Evolutionary conservation across 2,797 vertebrate genomes (phyloP), one percentile per base, ranked within the genome.

Genomic region (Sebastes taczanowskii): DNA sequence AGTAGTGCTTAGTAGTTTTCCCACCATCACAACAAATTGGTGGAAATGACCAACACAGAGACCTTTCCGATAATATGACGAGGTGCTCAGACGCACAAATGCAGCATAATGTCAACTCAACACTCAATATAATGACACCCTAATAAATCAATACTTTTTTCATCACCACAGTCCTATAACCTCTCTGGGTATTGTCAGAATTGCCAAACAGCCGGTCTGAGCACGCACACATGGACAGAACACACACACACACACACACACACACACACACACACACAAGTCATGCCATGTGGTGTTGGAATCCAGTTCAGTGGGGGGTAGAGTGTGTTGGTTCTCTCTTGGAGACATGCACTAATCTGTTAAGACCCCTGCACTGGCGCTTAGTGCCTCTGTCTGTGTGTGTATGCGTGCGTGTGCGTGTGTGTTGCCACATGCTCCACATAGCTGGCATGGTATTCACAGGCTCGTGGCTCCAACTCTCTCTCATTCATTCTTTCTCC

Each of bases 331-430:
- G 60, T 65, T 32, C 62, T 63, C 34, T 74, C 56, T 32, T 76
- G 70, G 70, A 82, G 76, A 46, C 42, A 46, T 46, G 42, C 16
- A 79, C 86, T 86, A 88, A 90, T 88, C 80, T 85, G 82, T 85
- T 90, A 88, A 90, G 75, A 80, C 82, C 84, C 72, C 58, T 18
- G 18, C 34, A 56, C 59, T 55, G 67, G 58, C 30, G 38, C 63
- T 74, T 27, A 52, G n/a, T 78, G 72, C 18, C 13, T 63, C 1
- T 52, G 35, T 49, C 35, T 49, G 38, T 55, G 34, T 65, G 55
- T 49, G 64, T 59, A 38, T 46, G 63, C 30, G 29, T 53, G 55
- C 49, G 46, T 38, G 49, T 55, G 35, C 23, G 62, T 67, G 49
- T 63, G 23, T 67, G 69, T 27, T 60, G 42, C 73, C 74, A 86